Base-by-base conservation (phyloP, 2,888 invertebrate genomes). In the Miltochrista miniata region DNA sequence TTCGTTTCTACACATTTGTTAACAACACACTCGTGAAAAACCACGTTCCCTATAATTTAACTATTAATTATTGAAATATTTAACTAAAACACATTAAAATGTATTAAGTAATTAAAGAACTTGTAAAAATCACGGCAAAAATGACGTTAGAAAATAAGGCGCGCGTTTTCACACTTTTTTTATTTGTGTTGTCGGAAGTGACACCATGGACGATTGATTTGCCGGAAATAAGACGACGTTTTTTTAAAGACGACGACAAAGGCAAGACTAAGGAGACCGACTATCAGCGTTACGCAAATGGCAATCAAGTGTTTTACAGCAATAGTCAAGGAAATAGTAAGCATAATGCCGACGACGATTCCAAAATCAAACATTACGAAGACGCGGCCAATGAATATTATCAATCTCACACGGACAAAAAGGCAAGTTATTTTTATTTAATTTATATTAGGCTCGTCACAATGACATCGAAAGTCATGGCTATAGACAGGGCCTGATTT, bases 121-220 rank as follows among this genome's bases (percentile, higher is more conserved):
- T 45, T 51, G 5, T 34, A 45, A 59, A 61, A 54, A 33, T 15
- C 37, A 54, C 55, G 60, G 56, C 13, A 44, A 66, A 64, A 60
- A 80, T 79, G 77, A 54, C 64, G 48, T 54, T 45, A 18, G 12
- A 52, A 53, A 69, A 59, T 42, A 54, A 56, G 13, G 7, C 41
- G 70, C 61, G 54, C 58, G 74, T 48, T 38, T 61, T 65, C 44
- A 29, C 76, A 15, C 37, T 77, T 48, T 59, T 76, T 30, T 65
- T 71, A 39, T 54, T 79, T 36, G 59, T 64, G 46, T 45, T 76
- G 31, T 54, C 70, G 45, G 72, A 78, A 66, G 81, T 82, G 33
- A 41, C 69, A 7, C 48, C 83, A n/a, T 90, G 89, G 89, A 88
- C 87, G 0, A 76, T 88, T 15, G 87, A 90, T 63, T 64, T 88